Evolutionary conservation across 2,888 invertebrate species (phyloP).

Genomic region (Pseudolycoriella hygida): DNA sequence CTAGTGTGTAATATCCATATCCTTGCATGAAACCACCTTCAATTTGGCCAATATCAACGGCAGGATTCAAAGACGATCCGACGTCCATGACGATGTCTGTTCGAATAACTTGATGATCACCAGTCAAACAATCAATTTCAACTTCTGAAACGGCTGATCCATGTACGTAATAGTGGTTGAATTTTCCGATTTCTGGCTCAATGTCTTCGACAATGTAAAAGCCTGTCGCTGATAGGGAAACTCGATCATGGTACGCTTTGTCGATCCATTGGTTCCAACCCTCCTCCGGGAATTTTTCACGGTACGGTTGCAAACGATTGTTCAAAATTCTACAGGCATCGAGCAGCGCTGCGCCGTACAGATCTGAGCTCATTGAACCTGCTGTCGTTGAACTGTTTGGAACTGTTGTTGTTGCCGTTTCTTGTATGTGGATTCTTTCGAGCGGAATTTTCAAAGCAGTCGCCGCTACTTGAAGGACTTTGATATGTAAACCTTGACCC

Average conservation of each 20-base stretch:
- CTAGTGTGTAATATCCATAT: slow-evolving; percentile 79
- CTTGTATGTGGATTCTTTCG: slow-evolving; percentile 60
- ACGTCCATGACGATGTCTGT: slow-evolving; percentile 96
- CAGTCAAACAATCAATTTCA: slow-evolving; percentile 86
- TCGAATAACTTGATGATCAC: slow-evolving; percentile 75
- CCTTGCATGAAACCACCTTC: slow-evolving; percentile 93
- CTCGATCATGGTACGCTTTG: slow-evolving; percentile 56
- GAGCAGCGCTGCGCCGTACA: slow-evolving; percentile 81
- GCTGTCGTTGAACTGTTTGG: slow-evolving; percentile 84
- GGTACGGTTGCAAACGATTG: slow-evolving; percentile 56
- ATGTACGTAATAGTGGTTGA: slow-evolving; percentile 72
- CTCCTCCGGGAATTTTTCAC: slow-evolving; percentile 52
- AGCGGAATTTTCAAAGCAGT: slow-evolving; percentile 48
- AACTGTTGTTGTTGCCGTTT: slow-evolving; percentile 77
- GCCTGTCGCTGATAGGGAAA: slow-evolving; percentile 68
- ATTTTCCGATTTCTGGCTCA: slow-evolving; percentile 46
- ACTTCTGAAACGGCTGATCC: slow-evolving; percentile 79
- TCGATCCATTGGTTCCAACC: slow-evolving; percentile 74
- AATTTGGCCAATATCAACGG: slow-evolving; percentile 87
- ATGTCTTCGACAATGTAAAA: slow-evolving; percentile 62
- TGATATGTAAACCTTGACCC: slow-evolving; percentile 90
- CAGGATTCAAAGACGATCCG: slow-evolving; percentile 87
- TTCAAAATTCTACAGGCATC: slow-evolving; percentile 62
- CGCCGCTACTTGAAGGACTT: slow-evolving; percentile 85
- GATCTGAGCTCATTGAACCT: slow-evolving; percentile 72